Evolutionary conservation across 2,113 vertebrate genomes (phyloP).

Genomic region (Notarius lentiginosus): DNA sequence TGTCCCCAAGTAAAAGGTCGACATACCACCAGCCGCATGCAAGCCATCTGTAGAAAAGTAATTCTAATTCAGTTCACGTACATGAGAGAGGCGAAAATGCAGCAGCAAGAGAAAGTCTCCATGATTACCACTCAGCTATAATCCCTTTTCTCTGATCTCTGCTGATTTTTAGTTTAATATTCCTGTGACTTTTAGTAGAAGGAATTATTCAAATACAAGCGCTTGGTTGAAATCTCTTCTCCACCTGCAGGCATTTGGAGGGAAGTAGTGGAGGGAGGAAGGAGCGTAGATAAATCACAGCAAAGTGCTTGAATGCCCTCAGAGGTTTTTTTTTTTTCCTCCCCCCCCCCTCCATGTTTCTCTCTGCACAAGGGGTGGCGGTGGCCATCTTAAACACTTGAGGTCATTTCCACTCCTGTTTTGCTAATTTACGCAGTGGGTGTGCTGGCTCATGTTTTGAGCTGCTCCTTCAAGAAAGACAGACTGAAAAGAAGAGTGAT

Average conservation of each 20-base stretch:
- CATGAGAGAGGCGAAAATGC: slow-evolving; percentile 29
- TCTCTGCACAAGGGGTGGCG: slow-evolving; percentile 32
- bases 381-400: slow-evolving; percentile 50
- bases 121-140: slow-evolving; percentile 81
- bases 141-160: slow-evolving; percentile 86
- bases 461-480: slow-evolving; percentile 13
- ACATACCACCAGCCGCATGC: neutral
- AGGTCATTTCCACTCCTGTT: slow-evolving; percentile 57
- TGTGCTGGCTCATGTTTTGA: slow-evolving; percentile 48
- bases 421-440: slow-evolving; percentile 57
- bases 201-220: slow-evolving; percentile 85
- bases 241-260: slow-evolving; percentile 75
- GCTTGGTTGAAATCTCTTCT: slow-evolving; percentile 82
- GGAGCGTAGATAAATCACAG: slow-evolving; percentile 77
- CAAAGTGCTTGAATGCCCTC: slow-evolving; percentile 75
- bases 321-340: slow-evolving; percentile 56
- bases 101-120: slow-evolving; percentile 58
- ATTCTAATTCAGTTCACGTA: slow-evolving; percentile 56
- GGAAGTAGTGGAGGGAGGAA: slow-evolving; percentile 56
- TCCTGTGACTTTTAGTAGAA: slow-evolving; percentile 63
- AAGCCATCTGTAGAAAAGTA: slow-evolving; percentile 28
- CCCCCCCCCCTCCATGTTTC: slow-evolving; percentile 38
- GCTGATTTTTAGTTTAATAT: slow-evolving; percentile 71
- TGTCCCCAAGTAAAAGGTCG: slow-evolving; percentile 6
- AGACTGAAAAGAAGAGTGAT: neutral